Percentiles rank a stretch among this genome's conserved stretches.
phyloP scores from a whole-genome alignment of 2,888 invertebrate genomes.

The Incurvaria masculella region DNA sequence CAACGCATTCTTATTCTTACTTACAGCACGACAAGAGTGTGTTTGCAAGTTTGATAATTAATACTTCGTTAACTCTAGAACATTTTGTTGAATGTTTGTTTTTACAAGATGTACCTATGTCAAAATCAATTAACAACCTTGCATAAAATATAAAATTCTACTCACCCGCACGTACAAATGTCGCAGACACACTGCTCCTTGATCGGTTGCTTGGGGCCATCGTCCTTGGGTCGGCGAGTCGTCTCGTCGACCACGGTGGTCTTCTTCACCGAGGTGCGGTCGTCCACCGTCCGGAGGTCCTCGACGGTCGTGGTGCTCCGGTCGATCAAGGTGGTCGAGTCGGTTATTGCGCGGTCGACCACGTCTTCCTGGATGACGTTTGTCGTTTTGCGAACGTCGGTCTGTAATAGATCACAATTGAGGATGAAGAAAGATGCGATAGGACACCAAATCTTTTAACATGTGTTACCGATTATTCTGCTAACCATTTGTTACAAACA shows the following conservation, averaged over 20 bases:
- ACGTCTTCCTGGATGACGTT: constrained; percentile 46
- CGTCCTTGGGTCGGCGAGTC: constrained; percentile 27
- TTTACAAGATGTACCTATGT: too few relatives aligned
- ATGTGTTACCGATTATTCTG: too few relatives aligned
- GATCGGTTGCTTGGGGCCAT: constrained; percentile 45
- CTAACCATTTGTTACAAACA: too few relatives aligned
- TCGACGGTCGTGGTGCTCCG: constrained; percentile 21
- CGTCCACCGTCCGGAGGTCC: constrained; percentile 46
- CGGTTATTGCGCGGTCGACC: constrained; percentile 50
- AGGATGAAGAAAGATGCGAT: too few relatives aligned
- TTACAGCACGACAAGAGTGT: too few relatives aligned
- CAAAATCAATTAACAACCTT: too few relatives aligned
- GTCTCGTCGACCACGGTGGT: constrained; percentile 40
- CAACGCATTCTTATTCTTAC: too few relatives aligned
- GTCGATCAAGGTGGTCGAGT: constrained; percentile 47
- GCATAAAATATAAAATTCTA: constrained; percentile 17
- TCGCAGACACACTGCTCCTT: constrained; percentile 88
- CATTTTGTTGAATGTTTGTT: too few relatives aligned
- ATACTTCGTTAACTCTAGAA: too few relatives aligned
- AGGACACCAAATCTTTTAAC: too few relatives aligned
- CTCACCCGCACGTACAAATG: constrained; percentile 90
- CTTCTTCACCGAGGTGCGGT: constrained; percentile 35
- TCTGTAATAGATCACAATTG: constrained; percentile 37
- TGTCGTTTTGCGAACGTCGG: constrained; percentile 50
- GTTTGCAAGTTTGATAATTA: too few relatives aligned